Conservation (phyloP, 2,113 vertebrate genomes). For the Galbula dea region DNA sequence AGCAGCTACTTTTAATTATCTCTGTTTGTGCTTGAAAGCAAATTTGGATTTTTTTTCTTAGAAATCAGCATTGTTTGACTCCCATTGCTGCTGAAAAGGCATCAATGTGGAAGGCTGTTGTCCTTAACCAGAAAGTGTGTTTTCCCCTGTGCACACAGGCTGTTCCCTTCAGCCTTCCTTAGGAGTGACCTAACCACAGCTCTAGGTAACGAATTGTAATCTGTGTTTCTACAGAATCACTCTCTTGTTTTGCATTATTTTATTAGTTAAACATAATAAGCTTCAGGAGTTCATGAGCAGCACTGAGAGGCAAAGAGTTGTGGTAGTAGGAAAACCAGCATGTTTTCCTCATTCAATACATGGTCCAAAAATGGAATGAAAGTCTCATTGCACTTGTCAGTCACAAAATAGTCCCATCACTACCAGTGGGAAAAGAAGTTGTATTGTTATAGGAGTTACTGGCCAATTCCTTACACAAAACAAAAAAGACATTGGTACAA, state of each 20-base stretch:
- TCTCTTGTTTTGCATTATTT: not conserved
- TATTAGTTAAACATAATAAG: slow-evolving; percentile 5
- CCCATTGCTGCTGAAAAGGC: not conserved
- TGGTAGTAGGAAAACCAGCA: not conserved
- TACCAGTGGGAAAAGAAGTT: slow-evolving; percentile 13
- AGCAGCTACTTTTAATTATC: slow-evolving; percentile 52
- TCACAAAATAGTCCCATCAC: not conserved
- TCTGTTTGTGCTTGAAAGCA: slow-evolving; percentile 24
- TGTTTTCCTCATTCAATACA: not conserved
- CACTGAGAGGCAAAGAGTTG: not conserved
- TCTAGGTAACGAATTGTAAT: slow-evolving; percentile 15
- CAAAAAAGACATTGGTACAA: not conserved
- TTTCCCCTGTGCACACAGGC: not conserved
- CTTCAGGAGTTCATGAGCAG: not conserved
- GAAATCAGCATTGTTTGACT: slow-evolving; percentile 35
- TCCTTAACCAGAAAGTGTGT: not conserved
- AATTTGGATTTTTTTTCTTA: slow-evolving; percentile 16
- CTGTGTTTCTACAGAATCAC: slow-evolving; percentile 15
- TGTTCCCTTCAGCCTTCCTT: not conserved
- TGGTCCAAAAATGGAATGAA: not conserved
- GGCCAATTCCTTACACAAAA: not conserved
- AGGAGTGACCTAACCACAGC: not conserved
- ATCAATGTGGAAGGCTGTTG: not conserved
- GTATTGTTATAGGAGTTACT: not conserved
- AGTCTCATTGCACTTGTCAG: not conserved